phyloP scores from a whole-genome alignment of 2,113 vertebrate genomes.

The Saguinus midas region DNA sequence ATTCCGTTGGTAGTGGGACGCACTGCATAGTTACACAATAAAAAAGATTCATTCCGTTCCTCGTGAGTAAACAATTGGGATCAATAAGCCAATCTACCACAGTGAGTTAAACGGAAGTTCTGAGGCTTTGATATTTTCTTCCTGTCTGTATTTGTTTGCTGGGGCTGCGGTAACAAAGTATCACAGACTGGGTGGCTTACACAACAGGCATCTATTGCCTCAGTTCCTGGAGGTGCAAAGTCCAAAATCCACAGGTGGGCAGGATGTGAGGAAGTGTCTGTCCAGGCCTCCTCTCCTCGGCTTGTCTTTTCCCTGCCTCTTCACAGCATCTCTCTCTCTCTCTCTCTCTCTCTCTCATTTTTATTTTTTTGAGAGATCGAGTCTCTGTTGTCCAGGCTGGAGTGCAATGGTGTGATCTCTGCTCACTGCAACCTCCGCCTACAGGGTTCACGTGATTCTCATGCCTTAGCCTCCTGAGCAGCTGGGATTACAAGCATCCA shows the following conservation, averaged over 20 bases:
- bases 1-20: not conserved
- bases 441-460: too few relatives aligned
- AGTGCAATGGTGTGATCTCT: too few relatives aligned
- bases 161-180: not conserved
- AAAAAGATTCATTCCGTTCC: not conserved
- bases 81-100: not conserved
- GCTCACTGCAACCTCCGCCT: too few relatives aligned
- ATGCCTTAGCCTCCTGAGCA: too few relatives aligned
- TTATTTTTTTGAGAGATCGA: too few relatives aligned
- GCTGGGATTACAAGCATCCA: too few relatives aligned
- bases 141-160: not conserved
- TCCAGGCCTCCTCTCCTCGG: not conserved
- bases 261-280: not conserved
- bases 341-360: not conserved
- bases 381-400: too few relatives aligned
- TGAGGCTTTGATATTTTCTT: not conserved
- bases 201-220: not conserved
- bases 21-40: not conserved
- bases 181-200: not conserved
- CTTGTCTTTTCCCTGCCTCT: not conserved
- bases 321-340: not conserved
- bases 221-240: not conserved
- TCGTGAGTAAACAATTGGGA: not conserved
- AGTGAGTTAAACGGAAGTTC: not conserved
- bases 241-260: not conserved